Percentiles rank a stretch among this genome's conserved stretches.
Conservation (phyloP, 2,113 vertebrate species). For the Corythoichthys intestinalis region DNA sequence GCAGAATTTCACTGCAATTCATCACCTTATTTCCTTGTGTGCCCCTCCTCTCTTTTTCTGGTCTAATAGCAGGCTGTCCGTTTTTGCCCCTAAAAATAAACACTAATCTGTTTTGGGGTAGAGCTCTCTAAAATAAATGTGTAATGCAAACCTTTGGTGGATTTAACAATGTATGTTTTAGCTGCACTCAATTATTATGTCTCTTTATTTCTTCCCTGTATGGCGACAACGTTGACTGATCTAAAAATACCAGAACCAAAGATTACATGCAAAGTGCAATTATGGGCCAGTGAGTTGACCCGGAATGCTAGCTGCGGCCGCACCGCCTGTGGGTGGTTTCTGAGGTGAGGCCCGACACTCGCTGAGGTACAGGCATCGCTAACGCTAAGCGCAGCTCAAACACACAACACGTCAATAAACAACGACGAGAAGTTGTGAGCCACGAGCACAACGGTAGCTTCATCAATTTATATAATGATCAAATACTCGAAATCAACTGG, state of each 20-base stretch:
- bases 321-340: constrained; percentile 62
- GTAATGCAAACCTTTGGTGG: constrained; percentile 45
- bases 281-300: constrained; percentile 66
- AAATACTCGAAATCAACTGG: too few species aligned
- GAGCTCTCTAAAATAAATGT: constrained; percentile 55
- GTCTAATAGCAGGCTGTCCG: constrained; percentile 58
- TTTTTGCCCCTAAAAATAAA: constrained; percentile 58
- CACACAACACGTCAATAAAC: constrained; percentile 49
- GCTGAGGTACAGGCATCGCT: constrained; percentile 37
- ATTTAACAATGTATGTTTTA: constrained; percentile 71
- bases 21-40: constrained; percentile 28
- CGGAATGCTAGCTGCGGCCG: constrained; percentile 49
- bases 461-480: background rate
- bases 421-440: constrained; percentile 15
- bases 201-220: constrained; percentile 67
- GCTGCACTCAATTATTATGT: constrained; percentile 67
- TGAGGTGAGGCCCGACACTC: constrained; percentile 55
- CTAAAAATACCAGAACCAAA: constrained; percentile 68
- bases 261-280: constrained; percentile 66
- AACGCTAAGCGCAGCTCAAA: constrained; percentile 30
- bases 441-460: constrained; percentile 11
- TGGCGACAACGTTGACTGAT: constrained; percentile 59
- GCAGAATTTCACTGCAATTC: constrained; percentile 50
- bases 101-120: constrained; percentile 46
- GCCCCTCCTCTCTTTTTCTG: constrained; percentile 20